Evolutionary conservation across 2,797 vertebrate species (phyloP), one percentile per base, ranked within the genome.

Genomic region (Gymnothorax reevesii): DNA sequence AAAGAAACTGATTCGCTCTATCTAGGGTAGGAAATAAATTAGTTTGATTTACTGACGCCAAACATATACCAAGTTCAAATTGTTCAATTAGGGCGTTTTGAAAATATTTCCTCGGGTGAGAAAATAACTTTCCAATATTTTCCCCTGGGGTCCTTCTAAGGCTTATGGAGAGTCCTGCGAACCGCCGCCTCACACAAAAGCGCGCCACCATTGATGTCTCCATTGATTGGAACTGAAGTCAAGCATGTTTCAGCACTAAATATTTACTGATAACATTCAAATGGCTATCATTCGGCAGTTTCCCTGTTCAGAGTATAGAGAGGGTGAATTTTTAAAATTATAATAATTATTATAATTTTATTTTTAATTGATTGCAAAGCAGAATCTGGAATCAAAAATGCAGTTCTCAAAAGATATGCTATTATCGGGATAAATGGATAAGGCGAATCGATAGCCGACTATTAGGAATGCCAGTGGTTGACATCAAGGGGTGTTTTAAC

Each of bases 221-320:
- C 94, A 98, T 99, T 96, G 98, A 99, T 98, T 96, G 95, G 93
- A 92, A 95, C 95, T 93, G 96, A 94, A 96, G 97, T 94, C 93
- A 94, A 96, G 95, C 96, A 97, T 96, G 96, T 97, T 96, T 95
- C 95, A 94, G 95, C 96, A 96, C 97, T 98, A 98, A 98, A 99
- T 99, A 98, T 99, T 99, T 98, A 98, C 98, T 97, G 97, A 98
- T 98, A 97, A 96, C 97, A 97, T 96, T 97, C 97, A 97, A 97
- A 97, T 97, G 96, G 96, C 95, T 93, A 94, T 94, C 94, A 96
- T 94, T 94, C 91, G 96, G 98, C 97, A 96, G 97, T 97, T 97
- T 94, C 95, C 95, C 94, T 94, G 96, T 94, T 94, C 95, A 91
- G 93, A 94, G 94, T 94, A 93, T 94, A 95, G 95, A 94, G 95